These are phyloP conservation scores for Scelioninae gen. 1 DNA, from an alignment of 2,888 invertebrate genomes.

Conservation along the genomic window DNA sequence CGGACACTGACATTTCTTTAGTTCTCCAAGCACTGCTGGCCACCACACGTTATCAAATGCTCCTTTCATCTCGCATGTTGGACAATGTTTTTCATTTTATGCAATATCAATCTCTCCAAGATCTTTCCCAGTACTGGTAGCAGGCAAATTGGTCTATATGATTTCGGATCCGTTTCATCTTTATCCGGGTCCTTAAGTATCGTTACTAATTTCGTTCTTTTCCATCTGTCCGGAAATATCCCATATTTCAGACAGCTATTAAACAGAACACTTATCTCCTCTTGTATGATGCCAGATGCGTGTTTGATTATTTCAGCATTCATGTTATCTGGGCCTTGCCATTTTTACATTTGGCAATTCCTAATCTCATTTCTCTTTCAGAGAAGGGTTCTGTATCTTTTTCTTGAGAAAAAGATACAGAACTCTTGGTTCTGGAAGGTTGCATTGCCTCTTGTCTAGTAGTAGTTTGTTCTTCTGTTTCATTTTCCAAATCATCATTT, in stretches of 20 bases:
- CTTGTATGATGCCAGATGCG: background rate
- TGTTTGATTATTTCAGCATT: slow-evolving; percentile 4
- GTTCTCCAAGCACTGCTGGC: slow-evolving; percentile 21
- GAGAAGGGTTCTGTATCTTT: background rate
- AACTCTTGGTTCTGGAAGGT: too few relatives aligned
- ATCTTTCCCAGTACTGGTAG: slow-evolving; percentile 50
- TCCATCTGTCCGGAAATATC: slow-evolving; percentile 43
- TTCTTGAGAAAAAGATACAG: too few relatives aligned
- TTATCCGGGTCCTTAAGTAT: slow-evolving; percentile 41
- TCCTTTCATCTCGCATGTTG: slow-evolving; percentile 46
- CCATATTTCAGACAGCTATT: slow-evolving; percentile 31
- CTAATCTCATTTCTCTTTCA: background rate
- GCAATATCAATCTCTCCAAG: slow-evolving; percentile 30
- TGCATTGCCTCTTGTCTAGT: background rate
- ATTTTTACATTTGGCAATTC: background rate
- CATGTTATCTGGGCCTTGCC: background rate
- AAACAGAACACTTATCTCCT: background rate
- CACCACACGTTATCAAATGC: slow-evolving; percentile 52
- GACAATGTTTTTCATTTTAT: background rate
- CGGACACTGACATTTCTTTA: slow-evolving; percentile 36
- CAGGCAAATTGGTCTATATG: slow-evolving; percentile 62
- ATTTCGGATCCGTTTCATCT: slow-evolving; percentile 20
- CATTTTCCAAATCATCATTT: background rate
- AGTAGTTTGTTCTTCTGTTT: background rate
- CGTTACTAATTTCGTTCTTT: slow-evolving; percentile 15